phyloP scores from a whole-genome alignment of 2,888 invertebrate genomes.

The Parnassius apollo region DNA sequence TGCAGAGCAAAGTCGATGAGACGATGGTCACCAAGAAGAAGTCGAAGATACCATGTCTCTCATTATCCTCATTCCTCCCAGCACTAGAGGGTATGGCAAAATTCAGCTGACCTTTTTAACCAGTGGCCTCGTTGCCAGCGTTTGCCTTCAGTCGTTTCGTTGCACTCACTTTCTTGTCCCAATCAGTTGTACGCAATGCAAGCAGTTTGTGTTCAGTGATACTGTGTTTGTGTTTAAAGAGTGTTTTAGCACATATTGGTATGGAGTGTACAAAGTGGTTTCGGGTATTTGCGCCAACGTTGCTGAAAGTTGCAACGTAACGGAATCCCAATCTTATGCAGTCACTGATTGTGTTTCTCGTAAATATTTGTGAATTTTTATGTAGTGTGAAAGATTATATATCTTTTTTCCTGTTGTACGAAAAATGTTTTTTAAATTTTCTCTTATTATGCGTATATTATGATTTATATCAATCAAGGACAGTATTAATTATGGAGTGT shows the following conservation, averaged over 20 bases:
- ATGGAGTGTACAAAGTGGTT: constrained; percentile 4
- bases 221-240: constrained; percentile 48
- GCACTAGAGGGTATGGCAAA: constrained; percentile 72
- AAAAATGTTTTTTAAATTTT: no score
- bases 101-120: constrained; percentile 56
- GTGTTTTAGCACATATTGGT: constrained; percentile 37
- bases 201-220: constrained; percentile 58
- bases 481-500: no score
- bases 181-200: constrained; percentile 69
- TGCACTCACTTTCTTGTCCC: constrained; percentile 77
- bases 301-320: not conserved
- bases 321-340: not conserved
- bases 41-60: constrained; percentile 76
- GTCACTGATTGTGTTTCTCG: constrained; percentile 1
- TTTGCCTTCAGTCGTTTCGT: constrained; percentile 71
- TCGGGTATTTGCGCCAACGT: constrained; percentile 9
- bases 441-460: no score
- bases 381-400: constrained; percentile 3
- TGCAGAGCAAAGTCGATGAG: constrained; percentile 69
- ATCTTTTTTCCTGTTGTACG: not conserved
- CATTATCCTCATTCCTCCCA: constrained; percentile 72
- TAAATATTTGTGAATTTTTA: constrained; percentile 9
- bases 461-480: no score
- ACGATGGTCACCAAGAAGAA: constrained; percentile 77
- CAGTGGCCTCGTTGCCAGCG: constrained; percentile 69